Percentiles rank a stretch among this genome's conserved stretches.
These are phyloP conservation scores for Alexandromys fortis DNA, from an alignment of 2,113 vertebrate genomes.

Conservation along the genomic window DNA sequence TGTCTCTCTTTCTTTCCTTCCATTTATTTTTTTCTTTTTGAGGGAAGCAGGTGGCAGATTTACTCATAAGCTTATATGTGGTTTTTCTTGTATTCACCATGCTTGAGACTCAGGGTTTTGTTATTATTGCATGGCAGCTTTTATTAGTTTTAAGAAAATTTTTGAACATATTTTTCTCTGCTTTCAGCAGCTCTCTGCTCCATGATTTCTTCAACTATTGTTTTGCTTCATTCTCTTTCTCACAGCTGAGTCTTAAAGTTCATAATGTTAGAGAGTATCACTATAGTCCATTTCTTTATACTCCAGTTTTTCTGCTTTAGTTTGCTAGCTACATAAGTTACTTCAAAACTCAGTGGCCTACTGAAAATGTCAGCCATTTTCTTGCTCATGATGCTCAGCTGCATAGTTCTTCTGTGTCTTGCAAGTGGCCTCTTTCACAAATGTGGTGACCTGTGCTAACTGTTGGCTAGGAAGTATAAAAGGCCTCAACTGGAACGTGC, in stretches of 20 bases:
- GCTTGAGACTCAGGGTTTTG: neutral
- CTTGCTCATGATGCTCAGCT: constrained; percentile 38
- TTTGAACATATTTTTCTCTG: constrained; percentile 44
- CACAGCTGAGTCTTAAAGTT: constrained; percentile 48
- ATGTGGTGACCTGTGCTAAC: neutral
- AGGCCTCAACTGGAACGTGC: constrained; percentile 8
- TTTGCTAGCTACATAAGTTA: neutral
- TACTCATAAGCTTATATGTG: constrained; percentile 27
- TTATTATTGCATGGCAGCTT: constrained; percentile 33
- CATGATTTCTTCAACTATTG: constrained; percentile 49
- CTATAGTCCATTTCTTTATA: neutral
- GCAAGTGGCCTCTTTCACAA: constrained; percentile 13
- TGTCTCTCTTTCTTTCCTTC: neutral
- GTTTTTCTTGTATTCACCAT: constrained; percentile 47
- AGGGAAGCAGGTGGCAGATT: constrained; percentile 18
- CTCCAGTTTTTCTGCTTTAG: constrained; percentile 18
- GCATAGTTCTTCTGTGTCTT: neutral
- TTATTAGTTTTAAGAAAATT: constrained; percentile 52
- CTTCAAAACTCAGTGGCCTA: constrained; percentile 38
- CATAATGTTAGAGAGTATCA: constrained; percentile 5
- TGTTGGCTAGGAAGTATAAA: neutral
- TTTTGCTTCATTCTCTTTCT: constrained; percentile 27
- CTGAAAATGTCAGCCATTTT: constrained; percentile 37
- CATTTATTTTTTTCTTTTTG: neutral
- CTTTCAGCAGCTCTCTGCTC: constrained; percentile 1